Evolutionary conservation across 1,140 invertebrate species (phyloP), one percentile per base, ranked within the genome.

Genomic region (Bombus turneri): DNA sequence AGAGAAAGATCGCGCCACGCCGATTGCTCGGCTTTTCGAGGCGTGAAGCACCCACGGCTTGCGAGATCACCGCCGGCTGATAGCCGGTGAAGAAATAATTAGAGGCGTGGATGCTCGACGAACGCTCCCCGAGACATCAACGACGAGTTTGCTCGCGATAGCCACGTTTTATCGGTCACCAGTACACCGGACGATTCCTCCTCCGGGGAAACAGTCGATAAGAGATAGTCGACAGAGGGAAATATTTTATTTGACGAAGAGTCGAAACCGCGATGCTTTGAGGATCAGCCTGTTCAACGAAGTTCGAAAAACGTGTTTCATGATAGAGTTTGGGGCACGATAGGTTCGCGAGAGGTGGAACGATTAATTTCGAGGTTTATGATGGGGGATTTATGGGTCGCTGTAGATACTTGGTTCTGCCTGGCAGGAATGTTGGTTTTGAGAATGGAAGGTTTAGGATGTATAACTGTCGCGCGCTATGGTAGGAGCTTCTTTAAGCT

Each of bases 11-110:
- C 34, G 81, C 74, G 64, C 28, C 28, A 1, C 41, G 10, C 15
- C 68, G 82, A 83, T 83, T 53, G 37, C 3, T 13, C 31, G 34
- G 47, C 25, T 41, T 37, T 57, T 83, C 37, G 62, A 62, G 43
- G 34, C 4, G 43, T 64, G 22, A 43, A 69, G 28, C 64, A 37
- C 41, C 53, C 59, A 64, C 41, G 25, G 22, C 39, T 31, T 31
- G 5, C 3, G 8, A 64, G 71, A 82, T 82, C 69, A 31, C 31
- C 59, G 57, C 80, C 39, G 80, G 47, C 39, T 22, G 57, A 82
- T 75, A 71, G 6, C 31, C n/a, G 28, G 59, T 43, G 81, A 82
- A 82, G 81, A 82, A 82, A 82, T 82, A 82, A 82, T 82, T 82
- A 82, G 81, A 82, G 71, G 71, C 53, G 71, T 47, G 71, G 81